Evolutionary conservation across 2,797 vertebrate species (phyloP), one percentile per base, ranked within the genome.

Genomic region (Melanotaenia trifasciata): DNA sequence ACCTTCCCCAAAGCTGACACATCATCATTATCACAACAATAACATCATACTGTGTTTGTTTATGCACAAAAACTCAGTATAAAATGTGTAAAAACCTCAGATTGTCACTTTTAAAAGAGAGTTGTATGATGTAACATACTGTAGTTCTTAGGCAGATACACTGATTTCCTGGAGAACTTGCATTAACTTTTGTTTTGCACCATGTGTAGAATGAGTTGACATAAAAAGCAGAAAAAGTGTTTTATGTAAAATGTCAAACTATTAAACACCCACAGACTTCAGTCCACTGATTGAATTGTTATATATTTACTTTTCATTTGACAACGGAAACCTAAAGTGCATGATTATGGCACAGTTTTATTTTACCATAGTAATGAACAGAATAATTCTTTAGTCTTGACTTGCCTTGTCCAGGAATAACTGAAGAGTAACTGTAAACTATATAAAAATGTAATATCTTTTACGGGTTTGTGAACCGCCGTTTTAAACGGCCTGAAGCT

Each of bases 161-260:
- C 33, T 8, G 35, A 28, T 24, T 54, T 54, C 24, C 51, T 14
- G 24, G 51, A 54, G 51, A 28, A 26, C 22, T 22, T 8, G 5
- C 22, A 60, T 62, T 62, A 30, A 6, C 11, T 26, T 43, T 64
- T 67, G 36, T 61, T 53, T 50, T 51, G 56, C 22, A 53, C 58
- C 26, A 20, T 26, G 16, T 3, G 16, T 35, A 58, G 45, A 59
- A 18, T 30, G 10, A 43, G 28, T 24, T 28, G 35, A 22, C 36
- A 45, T 30, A 35, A 32, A 70, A 54, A 54, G 22, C 28, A 26
- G 8, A 58, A 58, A 51, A 13, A 10, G 26, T 13, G 1, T 28
- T 45, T 64, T 51, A 14, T 24, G 32, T 43, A 63, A 71, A 45
- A 50, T n/a, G 57, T 45, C 4, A 50, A 62, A 61, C 50, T 54